phyloP scores from a whole-genome alignment of 1,140 invertebrate species.

The Euwallacea fornicatus region DNA sequence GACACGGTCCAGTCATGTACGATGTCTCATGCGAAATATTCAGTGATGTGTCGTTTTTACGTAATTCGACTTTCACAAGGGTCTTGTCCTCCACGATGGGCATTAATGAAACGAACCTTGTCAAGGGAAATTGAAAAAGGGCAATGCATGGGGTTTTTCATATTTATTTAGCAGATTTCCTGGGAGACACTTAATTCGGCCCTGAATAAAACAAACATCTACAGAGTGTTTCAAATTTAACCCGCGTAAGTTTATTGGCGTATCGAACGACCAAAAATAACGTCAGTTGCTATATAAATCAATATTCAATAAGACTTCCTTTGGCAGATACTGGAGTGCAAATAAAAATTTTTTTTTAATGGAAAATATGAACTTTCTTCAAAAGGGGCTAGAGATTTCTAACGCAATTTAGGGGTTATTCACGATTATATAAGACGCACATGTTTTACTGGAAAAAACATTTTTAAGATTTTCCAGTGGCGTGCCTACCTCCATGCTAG shows the following conservation, averaged over 20 bases:
- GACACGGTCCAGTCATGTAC: slow-evolving; percentile 25
- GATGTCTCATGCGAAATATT: slow-evolving; percentile 23
- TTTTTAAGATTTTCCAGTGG: no score
- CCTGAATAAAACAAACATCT: background rate
- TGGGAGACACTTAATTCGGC: background rate
- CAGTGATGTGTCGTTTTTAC: slow-evolving; percentile 25
- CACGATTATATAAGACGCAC: no score
- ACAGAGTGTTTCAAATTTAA: no score
- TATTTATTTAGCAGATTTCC: slow-evolving; percentile 5
- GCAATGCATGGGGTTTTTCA: background rate
- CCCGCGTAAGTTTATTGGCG: no score
- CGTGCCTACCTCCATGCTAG: no score
- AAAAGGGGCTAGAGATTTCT: no score
- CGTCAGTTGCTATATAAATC: background rate
- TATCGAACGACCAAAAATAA: background rate
- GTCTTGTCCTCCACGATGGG: slow-evolving; percentile 11
- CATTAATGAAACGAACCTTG: slow-evolving; percentile 26
- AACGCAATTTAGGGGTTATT: no score
- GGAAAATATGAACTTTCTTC: no score
- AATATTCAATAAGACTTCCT: no score
- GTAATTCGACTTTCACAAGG: slow-evolving; percentile 10
- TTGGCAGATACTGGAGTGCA: no score
- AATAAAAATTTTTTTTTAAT: no score
- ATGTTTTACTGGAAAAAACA: no score
- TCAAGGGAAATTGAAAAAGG: slow-evolving; percentile 2